These are phyloP conservation scores for Macroramphosus scolopax DNA, from an alignment of 2,797 vertebrate species.

Conservation along the genomic window DNA sequence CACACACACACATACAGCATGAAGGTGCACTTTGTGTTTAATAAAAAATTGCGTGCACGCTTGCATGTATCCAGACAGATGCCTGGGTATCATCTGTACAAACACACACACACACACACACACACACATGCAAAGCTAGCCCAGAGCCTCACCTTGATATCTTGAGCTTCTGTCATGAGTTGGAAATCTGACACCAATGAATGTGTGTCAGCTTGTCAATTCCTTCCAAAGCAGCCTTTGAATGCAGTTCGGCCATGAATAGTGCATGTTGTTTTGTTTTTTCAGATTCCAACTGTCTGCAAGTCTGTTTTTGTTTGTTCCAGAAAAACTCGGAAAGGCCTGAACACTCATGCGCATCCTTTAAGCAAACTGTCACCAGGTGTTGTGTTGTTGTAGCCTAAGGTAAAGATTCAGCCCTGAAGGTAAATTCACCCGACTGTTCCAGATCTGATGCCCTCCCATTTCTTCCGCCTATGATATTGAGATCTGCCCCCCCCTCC, in stretches of 20 bases:
- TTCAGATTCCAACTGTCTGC: conserved; percentile 73
- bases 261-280: conserved; percentile 80
- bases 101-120: conserved; percentile 27
- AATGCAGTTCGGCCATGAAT: conserved; percentile 78
- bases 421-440: conserved; percentile 58
- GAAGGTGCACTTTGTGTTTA: conserved; percentile 30
- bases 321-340: conserved; percentile 66
- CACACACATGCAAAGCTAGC: conserved; percentile 54
- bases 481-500: conserved; percentile 26
- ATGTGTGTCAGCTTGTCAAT: conserved; percentile 79
- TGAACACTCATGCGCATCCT: conserved; percentile 68
- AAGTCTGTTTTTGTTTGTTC: conserved; percentile 72
- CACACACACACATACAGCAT: conserved; percentile 20
- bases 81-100: conserved; percentile 28
- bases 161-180: conserved; percentile 78
- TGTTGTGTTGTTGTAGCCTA: conserved; percentile 72
- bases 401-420: conserved; percentile 68
- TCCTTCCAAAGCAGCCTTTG: conserved; percentile 67
- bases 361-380: conserved; percentile 73
- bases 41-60: conserved; percentile 30
- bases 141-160: conserved; percentile 80
- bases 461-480: conserved; percentile 36
- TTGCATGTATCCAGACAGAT: conserved; percentile 27
- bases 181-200: conserved; percentile 81
- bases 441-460: conserved; percentile 52